Evolutionary conservation across 2,888 invertebrate genomes (phyloP).

Genomic region (Nezara viridula): DNA sequence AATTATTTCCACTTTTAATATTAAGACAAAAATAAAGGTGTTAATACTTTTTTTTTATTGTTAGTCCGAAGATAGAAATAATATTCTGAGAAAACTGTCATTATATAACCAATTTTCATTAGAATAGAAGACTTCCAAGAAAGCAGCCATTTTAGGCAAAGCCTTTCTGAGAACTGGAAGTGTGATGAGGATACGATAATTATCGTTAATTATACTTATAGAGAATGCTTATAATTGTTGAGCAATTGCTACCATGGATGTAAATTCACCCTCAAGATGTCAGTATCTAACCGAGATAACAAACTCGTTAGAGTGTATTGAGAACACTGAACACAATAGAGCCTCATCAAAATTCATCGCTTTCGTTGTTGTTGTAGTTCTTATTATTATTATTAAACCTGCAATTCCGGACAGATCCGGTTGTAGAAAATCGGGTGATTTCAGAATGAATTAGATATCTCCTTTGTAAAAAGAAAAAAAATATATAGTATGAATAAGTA

Average conservation of each 20-base stretch:
- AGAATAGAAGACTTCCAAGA: background rate
- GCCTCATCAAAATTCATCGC: background rate
- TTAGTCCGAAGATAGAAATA: background rate
- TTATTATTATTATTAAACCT: background rate
- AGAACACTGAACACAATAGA: background rate
- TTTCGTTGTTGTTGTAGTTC: background rate
- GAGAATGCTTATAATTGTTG: background rate
- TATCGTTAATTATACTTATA: background rate
- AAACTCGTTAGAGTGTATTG: background rate
- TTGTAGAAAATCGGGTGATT: no score
- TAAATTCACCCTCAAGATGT: background rate
- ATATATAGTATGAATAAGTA: no score
- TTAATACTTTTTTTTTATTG: no score
- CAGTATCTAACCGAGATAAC: background rate
- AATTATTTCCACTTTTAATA: no score
- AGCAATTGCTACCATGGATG: slow-evolving; percentile 9
- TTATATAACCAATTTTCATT: background rate
- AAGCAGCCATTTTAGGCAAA: background rate
- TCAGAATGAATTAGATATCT: background rate
- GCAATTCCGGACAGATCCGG: background rate
- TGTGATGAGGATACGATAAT: background rate
- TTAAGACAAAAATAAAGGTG: no score
- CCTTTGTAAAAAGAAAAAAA: no score
- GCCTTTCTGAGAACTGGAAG: background rate
- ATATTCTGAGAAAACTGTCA: background rate